phyloP scores from a whole-genome alignment of 2,113 vertebrate species.

The Varanus komodoensis region DNA sequence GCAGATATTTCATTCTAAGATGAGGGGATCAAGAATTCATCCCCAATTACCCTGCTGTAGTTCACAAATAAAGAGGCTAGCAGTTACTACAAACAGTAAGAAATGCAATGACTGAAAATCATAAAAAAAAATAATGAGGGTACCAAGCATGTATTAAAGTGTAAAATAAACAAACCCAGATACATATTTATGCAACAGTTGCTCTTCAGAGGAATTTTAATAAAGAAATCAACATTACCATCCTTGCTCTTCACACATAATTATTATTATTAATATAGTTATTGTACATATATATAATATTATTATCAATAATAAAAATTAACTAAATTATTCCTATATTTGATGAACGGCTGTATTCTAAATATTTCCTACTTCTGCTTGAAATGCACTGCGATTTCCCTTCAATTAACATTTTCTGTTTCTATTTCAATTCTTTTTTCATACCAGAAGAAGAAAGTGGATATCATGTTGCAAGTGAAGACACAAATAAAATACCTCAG shows the following conservation, averaged over 20 bases:
- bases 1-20: background rate
- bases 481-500: background rate
- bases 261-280: too few relatives aligned
- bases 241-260: background rate
- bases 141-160: background rate
- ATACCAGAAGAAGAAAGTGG: background rate
- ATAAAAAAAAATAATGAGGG: background rate
- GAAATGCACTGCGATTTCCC: background rate
- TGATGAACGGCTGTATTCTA: background rate
- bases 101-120: background rate
- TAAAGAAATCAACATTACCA: background rate
- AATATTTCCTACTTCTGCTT: background rate
- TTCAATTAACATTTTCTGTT: background rate
- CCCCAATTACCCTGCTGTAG: background rate
- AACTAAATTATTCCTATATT: background rate
- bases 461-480: background rate
- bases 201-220: background rate
- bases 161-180: background rate
- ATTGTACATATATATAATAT: too few relatives aligned
- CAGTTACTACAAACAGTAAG: background rate
- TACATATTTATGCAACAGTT: background rate
- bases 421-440: background rate
- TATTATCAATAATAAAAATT: too few relatives aligned
- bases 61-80: background rate
- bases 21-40: background rate